Evolutionary conservation across 2,888 invertebrate genomes (phyloP).

Genomic region (Nematopogon swammerdamellus): DNA sequence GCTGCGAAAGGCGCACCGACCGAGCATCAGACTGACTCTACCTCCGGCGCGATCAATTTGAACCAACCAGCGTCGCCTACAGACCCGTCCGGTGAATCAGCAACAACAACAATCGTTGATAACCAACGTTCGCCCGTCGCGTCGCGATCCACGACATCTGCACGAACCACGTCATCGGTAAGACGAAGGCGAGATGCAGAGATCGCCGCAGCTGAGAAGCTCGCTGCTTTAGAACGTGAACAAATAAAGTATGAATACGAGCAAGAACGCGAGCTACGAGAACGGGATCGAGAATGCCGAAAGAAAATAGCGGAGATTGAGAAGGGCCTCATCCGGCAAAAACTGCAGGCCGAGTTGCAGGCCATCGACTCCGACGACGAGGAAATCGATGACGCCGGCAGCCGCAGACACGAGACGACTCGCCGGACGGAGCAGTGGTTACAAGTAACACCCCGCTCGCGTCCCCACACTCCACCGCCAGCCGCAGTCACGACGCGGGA

Average conservation of each 20-base stretch:
- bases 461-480: slow-evolving; percentile 3
- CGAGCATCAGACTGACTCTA: too few species aligned
- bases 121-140: too few species aligned
- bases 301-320: not conserved
- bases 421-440: not conserved
- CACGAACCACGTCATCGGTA: too few species aligned
- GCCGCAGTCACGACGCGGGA: slow-evolving; percentile 1
- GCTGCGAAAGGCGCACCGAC: too few species aligned
- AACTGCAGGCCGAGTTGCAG: not conserved
- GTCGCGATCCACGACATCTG: too few species aligned
- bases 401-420: not conserved
- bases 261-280: too few species aligned
- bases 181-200: not conserved
- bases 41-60: too few species aligned
- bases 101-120: too few species aligned
- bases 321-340: not conserved
- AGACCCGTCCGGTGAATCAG: too few species aligned
- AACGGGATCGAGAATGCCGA: too few species aligned
- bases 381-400: not conserved
- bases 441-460: not conserved
- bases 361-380: not conserved
- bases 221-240: not conserved
- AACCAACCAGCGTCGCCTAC: too few species aligned
- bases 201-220: not conserved
- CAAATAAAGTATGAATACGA: too few species aligned